Evolutionary conservation across 2,888 invertebrate genomes (phyloP).

Genomic region (Ceratothoa steindachneri): DNA sequence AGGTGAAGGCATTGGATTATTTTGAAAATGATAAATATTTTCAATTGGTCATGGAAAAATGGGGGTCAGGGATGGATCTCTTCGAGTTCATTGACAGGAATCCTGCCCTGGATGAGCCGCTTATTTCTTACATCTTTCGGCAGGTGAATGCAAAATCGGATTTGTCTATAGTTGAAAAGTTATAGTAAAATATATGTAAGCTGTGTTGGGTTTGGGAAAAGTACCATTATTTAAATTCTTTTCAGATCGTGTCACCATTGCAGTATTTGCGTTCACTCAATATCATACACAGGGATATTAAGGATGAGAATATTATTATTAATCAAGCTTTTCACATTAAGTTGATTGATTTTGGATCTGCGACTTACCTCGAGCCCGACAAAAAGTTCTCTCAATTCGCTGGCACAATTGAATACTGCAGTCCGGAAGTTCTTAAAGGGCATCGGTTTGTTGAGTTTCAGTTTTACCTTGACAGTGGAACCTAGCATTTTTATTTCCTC

Average conservation of each 20-base stretch:
- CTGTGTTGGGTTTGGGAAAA: too few relatives aligned
- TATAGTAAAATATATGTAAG: too few relatives aligned
- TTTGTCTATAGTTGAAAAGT: neutral
- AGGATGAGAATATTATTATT: constrained; percentile 72
- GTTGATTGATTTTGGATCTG: constrained; percentile 72
- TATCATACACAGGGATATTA: constrained; percentile 69
- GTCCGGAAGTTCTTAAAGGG: constrained; percentile 68
- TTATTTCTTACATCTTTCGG: constrained; percentile 67
- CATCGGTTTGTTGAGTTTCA: constrained; percentile 58
- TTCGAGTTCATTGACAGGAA: constrained; percentile 72
- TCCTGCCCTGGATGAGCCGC: constrained; percentile 64
- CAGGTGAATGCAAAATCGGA: too few relatives aligned
- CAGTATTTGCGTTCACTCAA: constrained; percentile 64
- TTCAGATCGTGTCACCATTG: constrained; percentile 66
- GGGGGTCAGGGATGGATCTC: constrained; percentile 70
- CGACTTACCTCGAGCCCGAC: constrained; percentile 61
- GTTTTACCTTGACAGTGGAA: neutral
- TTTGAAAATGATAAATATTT: constrained; percentile 67
- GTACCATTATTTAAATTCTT: too few relatives aligned
- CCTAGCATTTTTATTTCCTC: neutral
- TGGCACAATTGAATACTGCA: constrained; percentile 71
- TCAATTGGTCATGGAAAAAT: constrained; percentile 73
- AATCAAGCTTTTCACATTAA: constrained; percentile 68
- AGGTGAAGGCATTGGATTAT: constrained; percentile 63
- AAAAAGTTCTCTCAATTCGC: constrained; percentile 69